Percentiles rank a stretch among this genome's conserved stretches.
Evolutionary conservation across 1,140 invertebrate genomes (phyloP).

Genomic region (Drosophila orosa): DNA sequence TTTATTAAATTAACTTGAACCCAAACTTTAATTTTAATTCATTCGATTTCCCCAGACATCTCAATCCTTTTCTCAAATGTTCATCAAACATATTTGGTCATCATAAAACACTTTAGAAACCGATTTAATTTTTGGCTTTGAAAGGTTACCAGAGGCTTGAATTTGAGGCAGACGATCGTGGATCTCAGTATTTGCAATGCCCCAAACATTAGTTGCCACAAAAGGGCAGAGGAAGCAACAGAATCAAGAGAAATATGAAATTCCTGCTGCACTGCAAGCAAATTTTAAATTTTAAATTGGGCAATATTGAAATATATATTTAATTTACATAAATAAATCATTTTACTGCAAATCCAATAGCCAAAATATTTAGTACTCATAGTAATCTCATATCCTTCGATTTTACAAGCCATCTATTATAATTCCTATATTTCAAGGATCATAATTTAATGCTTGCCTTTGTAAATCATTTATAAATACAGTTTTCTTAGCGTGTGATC

Average conservation of each 20-base stretch:
- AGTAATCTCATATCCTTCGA: neutral
- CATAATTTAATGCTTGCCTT: neutral
- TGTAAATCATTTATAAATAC: slow-evolving; percentile 19
- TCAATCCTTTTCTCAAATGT: neutral
- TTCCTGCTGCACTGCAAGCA: slow-evolving; percentile 35
- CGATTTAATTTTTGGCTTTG: slow-evolving; percentile 23
- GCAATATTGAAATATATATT: neutral
- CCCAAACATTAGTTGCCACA: slow-evolving; percentile 41
- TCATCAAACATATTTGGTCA: slow-evolving; percentile 19
- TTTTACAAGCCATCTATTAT: neutral
- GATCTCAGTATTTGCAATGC: slow-evolving; percentile 35
- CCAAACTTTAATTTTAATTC: neutral
- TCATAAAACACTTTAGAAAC: slow-evolving; percentile 30
- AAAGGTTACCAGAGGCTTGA: neutral
- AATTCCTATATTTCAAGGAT: slow-evolving; percentile 6
- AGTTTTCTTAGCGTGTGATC: slow-evolving; percentile 34
- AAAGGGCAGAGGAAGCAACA: slow-evolving; percentile 59
- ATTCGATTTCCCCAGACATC: neutral
- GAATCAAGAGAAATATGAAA: slow-evolving; percentile 64
- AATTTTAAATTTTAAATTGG: neutral
- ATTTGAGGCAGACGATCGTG: slow-evolving; percentile 1
- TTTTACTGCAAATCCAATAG: neutral
- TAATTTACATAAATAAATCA: neutral
- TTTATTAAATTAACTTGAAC: too few species aligned
- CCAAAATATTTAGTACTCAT: neutral